Conservation (phyloP, 2,113 vertebrate species). For the Arvicanthis niloticus region DNA sequence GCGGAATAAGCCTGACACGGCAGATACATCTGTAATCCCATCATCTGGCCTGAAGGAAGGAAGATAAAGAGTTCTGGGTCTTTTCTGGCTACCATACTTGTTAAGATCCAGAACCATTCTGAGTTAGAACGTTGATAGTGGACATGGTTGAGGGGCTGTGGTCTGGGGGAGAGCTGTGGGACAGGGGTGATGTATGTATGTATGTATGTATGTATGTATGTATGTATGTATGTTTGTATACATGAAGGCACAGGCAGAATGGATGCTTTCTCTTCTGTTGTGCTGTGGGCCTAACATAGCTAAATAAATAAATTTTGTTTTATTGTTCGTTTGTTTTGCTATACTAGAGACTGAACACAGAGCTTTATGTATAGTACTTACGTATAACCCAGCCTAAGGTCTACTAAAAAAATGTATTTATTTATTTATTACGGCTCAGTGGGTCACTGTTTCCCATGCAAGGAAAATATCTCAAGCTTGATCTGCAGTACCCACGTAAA, state of each 20-base stretch:
- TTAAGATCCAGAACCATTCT: neutral
- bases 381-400: neutral
- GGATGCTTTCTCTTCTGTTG: neutral
- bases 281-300: neutral
- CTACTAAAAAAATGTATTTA: neutral
- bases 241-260: fast-evolving
- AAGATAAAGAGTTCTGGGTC: neutral
- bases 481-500: neutral
- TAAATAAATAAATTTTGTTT: neutral
- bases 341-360: neutral
- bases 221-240: no score
- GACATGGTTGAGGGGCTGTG: no score
- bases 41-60: no score
- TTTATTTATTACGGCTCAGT: slow-evolving; percentile 29
- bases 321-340: neutral
- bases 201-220: no score
- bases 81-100: no score
- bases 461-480: neutral
- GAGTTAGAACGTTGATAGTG: fast-evolving
- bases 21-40: neutral
- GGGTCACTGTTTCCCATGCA: neutral
- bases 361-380: neutral
- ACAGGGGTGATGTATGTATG: no score
- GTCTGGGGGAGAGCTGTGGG: neutral
- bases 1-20: neutral